phyloP scores from a whole-genome alignment of 2,888 invertebrate genomes.

The Holacanthella duospinosa region DNA sequence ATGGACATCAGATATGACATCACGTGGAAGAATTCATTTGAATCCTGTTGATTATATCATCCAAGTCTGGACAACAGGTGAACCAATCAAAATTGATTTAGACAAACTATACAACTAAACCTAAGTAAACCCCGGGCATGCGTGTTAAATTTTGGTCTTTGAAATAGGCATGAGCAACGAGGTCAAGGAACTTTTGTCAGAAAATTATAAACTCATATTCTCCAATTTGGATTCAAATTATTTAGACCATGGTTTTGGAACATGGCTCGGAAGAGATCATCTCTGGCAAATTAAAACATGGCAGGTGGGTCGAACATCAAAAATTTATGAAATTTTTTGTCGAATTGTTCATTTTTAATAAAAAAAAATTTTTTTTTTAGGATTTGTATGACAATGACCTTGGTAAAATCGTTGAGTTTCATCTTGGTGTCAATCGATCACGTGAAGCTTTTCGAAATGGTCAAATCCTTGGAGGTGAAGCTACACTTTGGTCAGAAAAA shows the following conservation, averaged over 20 bases:
- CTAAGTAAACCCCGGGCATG: too few relatives aligned
- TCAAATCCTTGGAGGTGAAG: slow-evolving; percentile 48
- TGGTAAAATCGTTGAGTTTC: slow-evolving; percentile 34
- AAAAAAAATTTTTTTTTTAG: too few relatives aligned
- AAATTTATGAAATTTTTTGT: neutral
- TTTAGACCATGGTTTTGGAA: slow-evolving; percentile 66
- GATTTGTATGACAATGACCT: slow-evolving; percentile 45
- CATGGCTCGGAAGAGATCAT: slow-evolving; percentile 35
- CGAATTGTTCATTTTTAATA: neutral
- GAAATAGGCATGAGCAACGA: slow-evolving; percentile 44
- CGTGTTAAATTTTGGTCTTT: neutral
- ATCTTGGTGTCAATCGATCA: slow-evolving; percentile 31
- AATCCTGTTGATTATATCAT: slow-evolving; percentile 35
- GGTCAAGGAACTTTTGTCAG: slow-evolving; percentile 53
- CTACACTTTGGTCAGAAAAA: slow-evolving; percentile 77
- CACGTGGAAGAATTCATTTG: slow-evolving; percentile 43
- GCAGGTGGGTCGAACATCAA: slow-evolving; percentile 19
- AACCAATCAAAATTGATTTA: too few relatives aligned
- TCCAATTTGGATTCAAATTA: slow-evolving; percentile 80
- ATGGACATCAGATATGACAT: slow-evolving; percentile 70
- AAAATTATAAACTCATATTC: slow-evolving; percentile 64
- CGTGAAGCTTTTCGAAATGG: slow-evolving; percentile 30
- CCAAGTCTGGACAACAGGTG: slow-evolving; percentile 37
- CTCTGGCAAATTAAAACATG: slow-evolving; percentile 32
- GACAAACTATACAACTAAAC: neutral